phyloP scores from a whole-genome alignment of 1,140 invertebrate genomes.

The Dendroctonus ponderosae region DNA sequence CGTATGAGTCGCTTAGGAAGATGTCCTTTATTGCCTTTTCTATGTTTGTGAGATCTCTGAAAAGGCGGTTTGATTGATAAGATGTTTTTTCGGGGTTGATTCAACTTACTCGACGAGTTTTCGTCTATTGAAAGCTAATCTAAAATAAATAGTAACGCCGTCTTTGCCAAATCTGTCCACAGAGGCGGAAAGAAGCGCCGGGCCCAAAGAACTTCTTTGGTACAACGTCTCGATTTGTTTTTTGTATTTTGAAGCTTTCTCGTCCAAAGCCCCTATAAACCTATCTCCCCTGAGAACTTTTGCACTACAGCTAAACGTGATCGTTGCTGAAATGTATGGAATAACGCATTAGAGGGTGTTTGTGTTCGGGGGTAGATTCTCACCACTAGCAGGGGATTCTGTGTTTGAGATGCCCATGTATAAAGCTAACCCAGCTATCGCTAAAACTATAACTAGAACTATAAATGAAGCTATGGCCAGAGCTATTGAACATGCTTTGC shows the following conservation, averaged over 20 bases:
- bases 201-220: slow-evolving; percentile 58
- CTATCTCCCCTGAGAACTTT: slow-evolving; percentile 66
- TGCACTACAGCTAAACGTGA: slow-evolving; percentile 68
- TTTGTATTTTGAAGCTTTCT: slow-evolving; percentile 63
- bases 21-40: slow-evolving; percentile 67
- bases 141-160: slow-evolving; percentile 71
- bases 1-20: slow-evolving; percentile 65
- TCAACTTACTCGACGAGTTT: slow-evolving; percentile 63
- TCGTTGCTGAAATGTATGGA: slow-evolving; percentile 56
- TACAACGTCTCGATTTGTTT: slow-evolving; percentile 52
- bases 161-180: slow-evolving; percentile 70
- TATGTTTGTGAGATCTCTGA: slow-evolving; percentile 61
- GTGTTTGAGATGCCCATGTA: slow-evolving; percentile 68
- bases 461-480: slow-evolving; percentile 66
- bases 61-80: slow-evolving; percentile 32
- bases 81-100: neutral
- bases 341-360: neutral
- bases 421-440: slow-evolving; percentile 71
- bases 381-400: slow-evolving; percentile 52
- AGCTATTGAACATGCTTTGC: slow-evolving; percentile 63
- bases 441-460: slow-evolving; percentile 68
- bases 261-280: slow-evolving; percentile 59
- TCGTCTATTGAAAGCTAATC: slow-evolving; percentile 70
- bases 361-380: neutral
- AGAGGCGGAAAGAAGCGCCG: slow-evolving; percentile 61